A percentile compares a stretch with the other conserved stretches of the same genome.
phyloP scores from a whole-genome alignment of 2,888 invertebrate species.

The Eretmocerus hayati region DNA sequence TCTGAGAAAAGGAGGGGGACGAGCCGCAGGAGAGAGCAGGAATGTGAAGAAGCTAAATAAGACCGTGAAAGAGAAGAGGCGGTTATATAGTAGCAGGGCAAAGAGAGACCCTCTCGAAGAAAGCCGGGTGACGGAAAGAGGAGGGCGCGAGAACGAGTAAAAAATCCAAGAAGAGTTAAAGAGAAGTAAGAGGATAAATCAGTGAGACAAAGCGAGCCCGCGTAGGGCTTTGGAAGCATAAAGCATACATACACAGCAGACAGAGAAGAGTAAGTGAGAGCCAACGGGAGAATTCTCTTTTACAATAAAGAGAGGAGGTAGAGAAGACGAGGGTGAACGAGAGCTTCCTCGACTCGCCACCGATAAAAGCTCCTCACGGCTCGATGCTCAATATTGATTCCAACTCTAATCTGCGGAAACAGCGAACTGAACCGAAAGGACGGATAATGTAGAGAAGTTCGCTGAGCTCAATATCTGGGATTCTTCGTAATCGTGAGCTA shows the following conservation, averaged over 20 bases:
- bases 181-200: conserved; percentile 20
- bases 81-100: background rate
- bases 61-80: background rate
- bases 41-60: background rate
- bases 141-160: background rate
- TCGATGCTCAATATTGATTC: conserved; percentile 47
- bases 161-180: conserved; percentile 12
- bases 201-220: conserved; percentile 13
- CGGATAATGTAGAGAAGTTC: conserved; percentile 11
- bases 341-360: conserved; percentile 19
- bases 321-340: background rate
- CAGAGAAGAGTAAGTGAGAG: conserved; percentile 15
- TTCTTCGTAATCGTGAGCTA: conserved; percentile 16
- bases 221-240: conserved; percentile 6
- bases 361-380: conserved; percentile 42
- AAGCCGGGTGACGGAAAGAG: background rate
- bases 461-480: conserved; percentile 8
- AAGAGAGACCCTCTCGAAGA: background rate
- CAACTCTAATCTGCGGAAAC: conserved; percentile 43
- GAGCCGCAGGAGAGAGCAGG: background rate
- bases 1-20: no score
- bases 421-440: conserved; percentile 21
- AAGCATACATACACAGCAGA: conserved; percentile 2
- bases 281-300: conserved; percentile 39
- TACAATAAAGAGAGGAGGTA: conserved; percentile 11